Base-by-base conservation (phyloP, 2,888 invertebrate genomes). In the Epistrophella euchroma region DNA sequence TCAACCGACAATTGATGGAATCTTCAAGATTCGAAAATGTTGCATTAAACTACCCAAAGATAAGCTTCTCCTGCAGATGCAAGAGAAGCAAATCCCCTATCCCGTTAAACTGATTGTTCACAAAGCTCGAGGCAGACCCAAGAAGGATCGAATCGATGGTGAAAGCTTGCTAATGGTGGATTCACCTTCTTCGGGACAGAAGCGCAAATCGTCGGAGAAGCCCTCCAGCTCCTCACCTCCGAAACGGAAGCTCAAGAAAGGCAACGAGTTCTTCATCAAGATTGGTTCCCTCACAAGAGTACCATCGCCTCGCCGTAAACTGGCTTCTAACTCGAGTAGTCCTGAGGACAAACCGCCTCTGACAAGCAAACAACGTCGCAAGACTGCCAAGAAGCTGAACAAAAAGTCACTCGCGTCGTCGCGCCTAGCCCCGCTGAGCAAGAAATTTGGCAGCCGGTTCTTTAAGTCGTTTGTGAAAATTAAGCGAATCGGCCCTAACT, bases 381-480 rank as follows among this genome's bases (percentile, higher is more conserved):
- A 43, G 25, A 25, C 19, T 4, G 22, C 4, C 9, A 47, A 64
- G 10, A 71, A 70, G 28, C 74, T 56, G 5, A 25, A 11, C 7
- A 85, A 62, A 19, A 76, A 76, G n/a, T 0, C 17, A 0, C 58
- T 22, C 40, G 9, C 25, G 10, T 22, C 40, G 0, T 9, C 35
- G 4, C 52, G n/a, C 15, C 28, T 28, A 4, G 9, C 17, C 0
- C 43, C 76, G 6, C 17, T 85, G 47, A 60, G 73, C 10, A 45
- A 85, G 1, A 86, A 75, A 40, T 88, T 88, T 32, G 89, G 88
- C 32, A 76, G 28, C 56, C 79, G 77, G 5, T 87, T 75, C 25
- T 88, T 89, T n/a, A 77, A 76, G n/a, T 88, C 88, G 10, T 88
- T 83, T 68, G 88, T 89, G 17, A 87, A 87, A 71, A 71, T 88